Conservation (phyloP, 2,888 invertebrate genomes). For the Megalurothrips usitatus region DNA sequence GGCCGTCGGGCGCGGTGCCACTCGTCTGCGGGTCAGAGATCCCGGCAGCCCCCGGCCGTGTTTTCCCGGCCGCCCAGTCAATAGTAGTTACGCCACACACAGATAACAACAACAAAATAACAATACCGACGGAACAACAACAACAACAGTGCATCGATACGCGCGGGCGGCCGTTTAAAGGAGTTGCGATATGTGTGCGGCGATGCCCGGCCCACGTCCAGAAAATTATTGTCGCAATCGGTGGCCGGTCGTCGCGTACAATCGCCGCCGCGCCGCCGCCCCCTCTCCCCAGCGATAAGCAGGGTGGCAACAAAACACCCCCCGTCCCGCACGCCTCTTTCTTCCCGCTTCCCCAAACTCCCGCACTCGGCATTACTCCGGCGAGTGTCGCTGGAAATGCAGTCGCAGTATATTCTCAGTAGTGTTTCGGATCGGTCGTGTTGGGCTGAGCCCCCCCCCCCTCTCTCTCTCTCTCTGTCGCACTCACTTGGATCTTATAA, state of each 20-base stretch:
- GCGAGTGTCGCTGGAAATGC: no score
- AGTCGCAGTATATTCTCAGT: no score
- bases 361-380: no score
- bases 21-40: background rate
- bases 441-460: no score
- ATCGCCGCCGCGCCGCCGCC: background rate
- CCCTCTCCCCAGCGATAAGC: background rate
- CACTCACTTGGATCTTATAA: no score
- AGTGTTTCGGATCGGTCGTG: no score
- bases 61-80: background rate
- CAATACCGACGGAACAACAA: background rate
- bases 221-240: constrained; percentile 13
- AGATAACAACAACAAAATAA: background rate
- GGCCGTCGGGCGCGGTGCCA: no score
- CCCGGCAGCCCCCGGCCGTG: background rate
- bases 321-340: no score
- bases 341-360: no score
- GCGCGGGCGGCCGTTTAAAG: background rate
- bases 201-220: background rate
- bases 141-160: background rate
- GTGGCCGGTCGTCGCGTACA: background rate
- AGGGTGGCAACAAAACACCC: no score
- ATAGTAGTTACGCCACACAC: constrained; percentile 10
- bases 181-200: background rate
- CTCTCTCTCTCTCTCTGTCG: no score